Evolutionary conservation across 2,113 vertebrate species (phyloP).

Genomic region (Hydropotes inermis): DNA sequence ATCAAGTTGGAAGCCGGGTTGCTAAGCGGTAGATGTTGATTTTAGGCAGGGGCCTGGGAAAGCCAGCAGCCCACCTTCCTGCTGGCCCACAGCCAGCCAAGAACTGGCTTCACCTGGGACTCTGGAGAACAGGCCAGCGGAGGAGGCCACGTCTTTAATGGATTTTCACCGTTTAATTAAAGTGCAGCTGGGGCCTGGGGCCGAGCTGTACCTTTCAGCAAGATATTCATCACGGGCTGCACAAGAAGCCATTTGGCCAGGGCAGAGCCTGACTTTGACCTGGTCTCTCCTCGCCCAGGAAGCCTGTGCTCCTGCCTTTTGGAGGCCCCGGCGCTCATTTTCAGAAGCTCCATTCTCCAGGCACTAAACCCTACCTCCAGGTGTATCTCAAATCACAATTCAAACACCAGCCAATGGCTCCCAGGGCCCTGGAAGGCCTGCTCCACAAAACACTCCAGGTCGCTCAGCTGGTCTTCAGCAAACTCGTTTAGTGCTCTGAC

Average conservation of each 20-base stretch:
- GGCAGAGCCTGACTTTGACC: not conserved
- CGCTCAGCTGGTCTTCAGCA: not conserved
- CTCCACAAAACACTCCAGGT: not conserved
- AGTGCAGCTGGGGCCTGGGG: slow-evolving; percentile 49
- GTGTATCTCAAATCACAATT: not conserved
- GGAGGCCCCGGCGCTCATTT: not conserved
- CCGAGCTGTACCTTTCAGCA: not conserved
- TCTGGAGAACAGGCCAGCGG: not conserved
- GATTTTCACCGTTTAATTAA: slow-evolving; percentile 65
- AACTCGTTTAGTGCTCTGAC: not conserved
- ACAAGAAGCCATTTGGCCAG: not conserved
- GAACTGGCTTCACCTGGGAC: slow-evolving; percentile 56
- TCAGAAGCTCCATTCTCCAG: not conserved
- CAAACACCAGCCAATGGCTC: not conserved
- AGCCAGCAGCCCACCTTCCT: slow-evolving; percentile 49
- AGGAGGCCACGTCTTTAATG: not conserved
- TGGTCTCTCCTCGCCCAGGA: not conserved
- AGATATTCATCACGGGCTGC: not conserved
- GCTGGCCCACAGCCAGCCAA: slow-evolving; percentile 35
- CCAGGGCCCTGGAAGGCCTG: not conserved
- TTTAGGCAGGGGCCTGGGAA: slow-evolving; percentile 45
- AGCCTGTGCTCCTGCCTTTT: not conserved
- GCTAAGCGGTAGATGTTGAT: slow-evolving; percentile 44
- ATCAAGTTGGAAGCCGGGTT: slow-evolving; percentile 45
- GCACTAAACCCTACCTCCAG: not conserved